A percentile compares a stretch with the other conserved stretches of the same genome.
phyloP scores from a whole-genome alignment of 2,888 invertebrate genomes.

The Sericinus montela region DNA sequence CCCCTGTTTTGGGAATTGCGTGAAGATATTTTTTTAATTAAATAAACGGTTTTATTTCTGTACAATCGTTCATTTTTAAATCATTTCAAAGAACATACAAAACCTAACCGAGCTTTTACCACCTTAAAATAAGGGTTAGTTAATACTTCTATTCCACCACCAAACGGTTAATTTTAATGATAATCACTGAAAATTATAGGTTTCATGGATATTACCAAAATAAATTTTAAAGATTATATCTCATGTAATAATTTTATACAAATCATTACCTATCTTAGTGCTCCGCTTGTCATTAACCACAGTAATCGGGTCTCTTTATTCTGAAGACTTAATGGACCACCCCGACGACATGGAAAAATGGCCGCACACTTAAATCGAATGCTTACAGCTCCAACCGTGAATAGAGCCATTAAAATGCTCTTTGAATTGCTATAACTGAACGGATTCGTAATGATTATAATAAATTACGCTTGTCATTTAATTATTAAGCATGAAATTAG shows the following conservation, averaged over 20 bases:
- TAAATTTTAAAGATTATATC: conserved; percentile 13
- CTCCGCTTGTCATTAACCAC: conserved; percentile 43
- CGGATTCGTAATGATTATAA: background rate
- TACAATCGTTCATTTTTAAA: no score
- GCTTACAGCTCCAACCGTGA: conserved; percentile 31
- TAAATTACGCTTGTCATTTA: background rate
- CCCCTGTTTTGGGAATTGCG: no score
- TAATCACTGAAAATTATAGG: no score
- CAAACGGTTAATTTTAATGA: no score
- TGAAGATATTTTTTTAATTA: no score
- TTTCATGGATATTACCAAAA: no score
- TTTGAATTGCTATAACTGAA: conserved; percentile 43
- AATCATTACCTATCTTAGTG: conserved; percentile 24
- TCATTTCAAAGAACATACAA: no score
- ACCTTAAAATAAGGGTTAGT: no score
- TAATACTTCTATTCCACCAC: no score
- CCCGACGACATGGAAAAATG: conserved; percentile 51
- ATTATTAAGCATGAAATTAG: no score
- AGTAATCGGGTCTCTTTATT: conserved; percentile 52
- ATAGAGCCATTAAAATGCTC: conserved; percentile 55
- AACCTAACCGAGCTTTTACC: no score
- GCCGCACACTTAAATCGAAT: conserved; percentile 39
- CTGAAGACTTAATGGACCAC: conserved; percentile 42
- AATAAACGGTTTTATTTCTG: no score
- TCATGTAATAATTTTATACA: conserved; percentile 5